phyloP scores from a whole-genome alignment of 2,888 invertebrate genomes.

The Strigamia maritima region DNA sequence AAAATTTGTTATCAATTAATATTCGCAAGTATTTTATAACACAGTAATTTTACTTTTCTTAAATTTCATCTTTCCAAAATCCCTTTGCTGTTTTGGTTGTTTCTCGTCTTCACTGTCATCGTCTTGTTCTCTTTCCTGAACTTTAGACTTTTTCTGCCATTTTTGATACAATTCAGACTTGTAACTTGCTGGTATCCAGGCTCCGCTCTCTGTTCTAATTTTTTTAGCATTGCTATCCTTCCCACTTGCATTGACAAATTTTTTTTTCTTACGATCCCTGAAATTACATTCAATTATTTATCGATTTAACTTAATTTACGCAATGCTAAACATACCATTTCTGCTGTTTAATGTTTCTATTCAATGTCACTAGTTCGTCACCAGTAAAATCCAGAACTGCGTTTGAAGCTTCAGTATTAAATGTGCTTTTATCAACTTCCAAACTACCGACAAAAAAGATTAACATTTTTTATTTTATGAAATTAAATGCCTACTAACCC shows the following conservation, averaged over 20 bases:
- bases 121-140: slow-evolving; percentile 22
- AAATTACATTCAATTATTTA: too few species aligned
- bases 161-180: slow-evolving; percentile 74
- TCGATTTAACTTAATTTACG: not conserved
- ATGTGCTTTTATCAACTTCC: slow-evolving; percentile 66
- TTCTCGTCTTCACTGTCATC: slow-evolving; percentile 38
- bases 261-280: slow-evolving; percentile 94
- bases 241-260: slow-evolving; percentile 65
- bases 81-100: slow-evolving; percentile 1
- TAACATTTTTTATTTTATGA: not conserved
- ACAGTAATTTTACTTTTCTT: not conserved
- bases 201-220: slow-evolving; percentile 93
- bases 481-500: slow-evolving; percentile 40
- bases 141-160: slow-evolving; percentile 70
- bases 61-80: slow-evolving; percentile 6
- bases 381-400: slow-evolving; percentile 79
- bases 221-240: slow-evolving; percentile 64
- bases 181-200: slow-evolving; percentile 88
- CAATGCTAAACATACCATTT: slow-evolving; percentile 57
- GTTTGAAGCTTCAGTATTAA: slow-evolving; percentile 72
- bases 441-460: slow-evolving; percentile 57
- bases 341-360: slow-evolving; percentile 60
- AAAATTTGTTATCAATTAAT: not conserved
- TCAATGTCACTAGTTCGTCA: slow-evolving; percentile 68
- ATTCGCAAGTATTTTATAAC: not conserved